Evolutionary conservation across 2,797 vertebrate species (phyloP).

Genomic region (Craterocephalus amniculus): DNA sequence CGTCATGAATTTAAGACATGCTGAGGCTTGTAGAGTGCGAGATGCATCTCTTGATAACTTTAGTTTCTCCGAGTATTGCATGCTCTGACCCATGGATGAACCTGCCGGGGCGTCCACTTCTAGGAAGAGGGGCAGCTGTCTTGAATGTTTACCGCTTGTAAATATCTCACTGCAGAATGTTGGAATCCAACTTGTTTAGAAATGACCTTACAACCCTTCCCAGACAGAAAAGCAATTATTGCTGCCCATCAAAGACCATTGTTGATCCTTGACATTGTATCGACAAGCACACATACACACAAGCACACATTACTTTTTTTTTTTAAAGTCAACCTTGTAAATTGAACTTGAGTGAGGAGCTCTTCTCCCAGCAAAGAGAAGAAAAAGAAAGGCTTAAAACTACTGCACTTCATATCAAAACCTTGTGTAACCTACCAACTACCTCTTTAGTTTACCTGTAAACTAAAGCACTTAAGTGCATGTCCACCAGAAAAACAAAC

Average conservation of each 20-base stretch:
- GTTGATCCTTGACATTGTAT: neutral
- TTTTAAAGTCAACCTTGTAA: neutral
- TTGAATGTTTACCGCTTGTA: neutral
- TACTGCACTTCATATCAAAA: no score
- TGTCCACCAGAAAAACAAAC: constrained; percentile 3
- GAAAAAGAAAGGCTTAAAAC: no score
- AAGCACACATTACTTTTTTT: no score
- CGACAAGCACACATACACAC: neutral
- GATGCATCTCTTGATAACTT: neutral
- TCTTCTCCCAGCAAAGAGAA: neutral
- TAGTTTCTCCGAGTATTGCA: no score
- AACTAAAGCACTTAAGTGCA: no score
- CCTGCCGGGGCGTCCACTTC: neutral
- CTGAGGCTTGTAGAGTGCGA: neutral
- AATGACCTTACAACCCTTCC: neutral
- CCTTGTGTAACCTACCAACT: no score
- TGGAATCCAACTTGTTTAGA: neutral
- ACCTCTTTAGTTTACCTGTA: no score
- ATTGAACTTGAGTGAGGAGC: neutral
- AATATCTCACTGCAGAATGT: neutral
- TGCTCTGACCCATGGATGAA: neutral
- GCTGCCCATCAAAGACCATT: neutral
- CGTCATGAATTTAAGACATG: neutral
- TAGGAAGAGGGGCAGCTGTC: neutral
- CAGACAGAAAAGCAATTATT: neutral